Evolutionary conservation across 2,797 vertebrate species (phyloP).

Genomic region (Sebastes miniatus): DNA sequence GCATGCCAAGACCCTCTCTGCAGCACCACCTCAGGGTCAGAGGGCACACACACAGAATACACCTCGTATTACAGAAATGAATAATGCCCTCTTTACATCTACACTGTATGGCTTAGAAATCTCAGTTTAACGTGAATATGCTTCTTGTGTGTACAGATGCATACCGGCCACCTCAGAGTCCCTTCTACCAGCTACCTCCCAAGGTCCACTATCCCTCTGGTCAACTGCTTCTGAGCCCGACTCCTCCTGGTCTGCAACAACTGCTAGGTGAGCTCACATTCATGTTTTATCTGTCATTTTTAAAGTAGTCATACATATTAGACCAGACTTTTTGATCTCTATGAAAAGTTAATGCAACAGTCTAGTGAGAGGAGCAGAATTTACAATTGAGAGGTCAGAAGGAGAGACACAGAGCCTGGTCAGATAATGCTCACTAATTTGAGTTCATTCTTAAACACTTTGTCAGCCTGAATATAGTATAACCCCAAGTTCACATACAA

Average conservation of each 20-base stretch:
- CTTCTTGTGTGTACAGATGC: constrained; percentile 80
- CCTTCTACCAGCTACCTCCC: constrained; percentile 98
- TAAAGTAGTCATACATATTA: neutral
- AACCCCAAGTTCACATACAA: no score
- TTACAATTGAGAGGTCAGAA: neutral
- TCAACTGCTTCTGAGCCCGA: constrained; percentile 90
- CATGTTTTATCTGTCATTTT: neutral
- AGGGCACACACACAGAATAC: neutral
- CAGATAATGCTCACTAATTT: neutral
- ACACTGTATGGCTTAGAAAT: neutral
- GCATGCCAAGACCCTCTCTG: constrained; percentile 91
- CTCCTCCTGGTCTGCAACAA: constrained; percentile 94
- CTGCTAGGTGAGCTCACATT: constrained; percentile 87
- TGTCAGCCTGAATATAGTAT: neutral
- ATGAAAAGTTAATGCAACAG: neutral
- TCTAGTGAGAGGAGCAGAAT: neutral
- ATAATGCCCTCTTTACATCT: neutral
- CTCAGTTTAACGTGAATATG: neutral
- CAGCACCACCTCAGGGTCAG: constrained; percentile 94
- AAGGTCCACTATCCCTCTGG: constrained; percentile 93
- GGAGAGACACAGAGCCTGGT: neutral
- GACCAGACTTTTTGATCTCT: neutral
- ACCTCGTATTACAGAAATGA: neutral
- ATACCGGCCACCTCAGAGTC: constrained; percentile 94
- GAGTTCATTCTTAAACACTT: neutral